A percentile compares a stretch with the other conserved stretches of the same genome.
phyloP scores from a whole-genome alignment of 2,888 invertebrate species.

The Ormyrus nitidulus region DNA sequence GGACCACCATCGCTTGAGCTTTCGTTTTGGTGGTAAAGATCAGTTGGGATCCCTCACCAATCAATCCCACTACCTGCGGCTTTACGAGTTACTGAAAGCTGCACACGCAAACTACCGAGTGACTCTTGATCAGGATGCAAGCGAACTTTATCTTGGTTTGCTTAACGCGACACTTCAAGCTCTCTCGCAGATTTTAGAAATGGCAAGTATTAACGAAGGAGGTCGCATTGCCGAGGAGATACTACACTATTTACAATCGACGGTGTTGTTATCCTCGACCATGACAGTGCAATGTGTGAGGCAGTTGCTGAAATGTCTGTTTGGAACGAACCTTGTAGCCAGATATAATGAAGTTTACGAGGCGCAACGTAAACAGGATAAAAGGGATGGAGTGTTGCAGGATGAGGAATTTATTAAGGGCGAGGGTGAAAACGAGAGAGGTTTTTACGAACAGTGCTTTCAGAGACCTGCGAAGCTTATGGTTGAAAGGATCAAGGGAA shows the following conservation, averaged over 20 bases:
- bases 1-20: slow-evolving; percentile 31
- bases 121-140: slow-evolving; percentile 86
- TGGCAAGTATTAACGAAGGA: slow-evolving; percentile 83
- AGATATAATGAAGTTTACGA: slow-evolving; percentile 73
- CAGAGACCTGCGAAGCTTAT: slow-evolving; percentile 69
- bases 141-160: slow-evolving; percentile 84
- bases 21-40: slow-evolving; percentile 71
- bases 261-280: slow-evolving; percentile 83
- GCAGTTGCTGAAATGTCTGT: slow-evolving; percentile 85
- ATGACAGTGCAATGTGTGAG: slow-evolving; percentile 85
- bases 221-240: slow-evolving; percentile 88
- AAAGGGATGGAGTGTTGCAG: slow-evolving; percentile 46
- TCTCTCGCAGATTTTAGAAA: slow-evolving; percentile 83
- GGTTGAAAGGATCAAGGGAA: slow-evolving; percentile 68
- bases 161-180: slow-evolving; percentile 79
- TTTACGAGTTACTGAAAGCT: slow-evolving; percentile 88
- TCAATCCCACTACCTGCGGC: slow-evolving; percentile 88
- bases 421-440: slow-evolving; percentile 56
- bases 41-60: slow-evolving; percentile 81
- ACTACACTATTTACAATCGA: slow-evolving; percentile 83
- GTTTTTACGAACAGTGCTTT: slow-evolving; percentile 69
- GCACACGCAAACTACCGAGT: slow-evolving; percentile 93
- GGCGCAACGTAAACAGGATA: slow-evolving; percentile 58
- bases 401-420: slow-evolving; percentile 53
- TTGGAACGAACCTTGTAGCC: slow-evolving; percentile 83